A percentile compares a stretch with the other conserved stretches of the same genome.
These are phyloP conservation scores for Muscicapa adusta DNA, from an alignment of 2,113 vertebrate genomes.

Conservation along the genomic window DNA sequence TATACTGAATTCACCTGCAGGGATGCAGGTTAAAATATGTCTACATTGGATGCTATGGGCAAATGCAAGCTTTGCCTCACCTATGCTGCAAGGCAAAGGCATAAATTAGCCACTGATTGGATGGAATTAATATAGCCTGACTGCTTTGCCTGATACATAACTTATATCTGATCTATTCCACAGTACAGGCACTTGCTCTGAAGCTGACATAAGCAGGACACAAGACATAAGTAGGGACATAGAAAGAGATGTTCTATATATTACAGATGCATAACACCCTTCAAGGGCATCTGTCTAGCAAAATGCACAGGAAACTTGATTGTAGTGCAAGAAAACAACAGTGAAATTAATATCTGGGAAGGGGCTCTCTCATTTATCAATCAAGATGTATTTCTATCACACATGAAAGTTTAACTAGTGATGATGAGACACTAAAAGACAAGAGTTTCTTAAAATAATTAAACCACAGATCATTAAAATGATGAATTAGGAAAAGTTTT, in stretches of 20 bases:
- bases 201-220: not conserved
- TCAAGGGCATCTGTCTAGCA: not conserved
- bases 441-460: not conserved
- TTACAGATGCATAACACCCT: not conserved
- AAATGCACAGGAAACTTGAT: not conserved
- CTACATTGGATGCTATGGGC: not conserved
- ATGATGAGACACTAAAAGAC: not conserved
- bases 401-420: not conserved
- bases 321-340: not conserved
- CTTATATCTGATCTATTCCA: not conserved
- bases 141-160: not conserved
- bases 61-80: not conserved
- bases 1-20: not conserved
- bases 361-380: not conserved
- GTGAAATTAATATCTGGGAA: not conserved
- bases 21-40: not conserved
- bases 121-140: not conserved
- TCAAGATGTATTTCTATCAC: not conserved
- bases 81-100: not conserved
- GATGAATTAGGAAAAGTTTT: not conserved
- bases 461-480: not conserved
- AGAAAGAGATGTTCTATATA: not conserved
- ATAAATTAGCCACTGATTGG: not conserved
- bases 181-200: not conserved
- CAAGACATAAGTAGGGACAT: not conserved